Percentiles rank a stretch among this genome's conserved stretches.
Evolutionary conservation across 2,113 vertebrate species (phyloP).

Genomic region (Antigone vipio): DNA sequence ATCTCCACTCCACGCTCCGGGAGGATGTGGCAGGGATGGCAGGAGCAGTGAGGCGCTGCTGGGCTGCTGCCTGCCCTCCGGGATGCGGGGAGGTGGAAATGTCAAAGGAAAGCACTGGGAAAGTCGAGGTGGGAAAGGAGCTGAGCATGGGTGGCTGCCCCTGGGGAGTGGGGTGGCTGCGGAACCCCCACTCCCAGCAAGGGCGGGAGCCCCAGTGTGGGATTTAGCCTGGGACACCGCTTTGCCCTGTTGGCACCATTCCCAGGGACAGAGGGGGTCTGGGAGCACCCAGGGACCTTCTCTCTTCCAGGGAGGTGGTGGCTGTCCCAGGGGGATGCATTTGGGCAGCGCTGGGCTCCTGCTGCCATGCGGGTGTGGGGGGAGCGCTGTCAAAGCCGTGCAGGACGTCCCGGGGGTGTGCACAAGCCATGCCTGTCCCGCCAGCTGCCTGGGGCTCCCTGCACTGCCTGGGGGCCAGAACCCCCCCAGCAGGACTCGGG

Average conservation of each 20-base stretch:
- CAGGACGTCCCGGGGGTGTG: rapidly evolving
- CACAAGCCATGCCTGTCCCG: rapidly evolving
- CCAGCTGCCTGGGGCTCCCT: background rate
- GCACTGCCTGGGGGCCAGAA: background rate
- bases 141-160: background rate
- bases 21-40: background rate
- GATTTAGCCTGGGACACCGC: background rate
- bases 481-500: rapidly evolving
- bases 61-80: rapidly evolving
- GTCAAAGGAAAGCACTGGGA: background rate
- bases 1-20: rapidly evolving
- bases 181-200: background rate
- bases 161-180: no score
- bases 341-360: background rate
- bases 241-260: background rate
- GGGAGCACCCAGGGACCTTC: background rate
- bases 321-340: no score
- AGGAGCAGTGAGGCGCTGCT: rapidly evolving
- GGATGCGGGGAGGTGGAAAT: background rate
- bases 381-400: background rate
- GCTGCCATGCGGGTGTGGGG: rapidly evolving
- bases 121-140: background rate
- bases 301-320: background rate
- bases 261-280: background rate
- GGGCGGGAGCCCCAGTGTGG: rapidly evolving